Conservation (phyloP, 2,888 invertebrate genomes). For the Ornithoptera alexandrae region DNA sequence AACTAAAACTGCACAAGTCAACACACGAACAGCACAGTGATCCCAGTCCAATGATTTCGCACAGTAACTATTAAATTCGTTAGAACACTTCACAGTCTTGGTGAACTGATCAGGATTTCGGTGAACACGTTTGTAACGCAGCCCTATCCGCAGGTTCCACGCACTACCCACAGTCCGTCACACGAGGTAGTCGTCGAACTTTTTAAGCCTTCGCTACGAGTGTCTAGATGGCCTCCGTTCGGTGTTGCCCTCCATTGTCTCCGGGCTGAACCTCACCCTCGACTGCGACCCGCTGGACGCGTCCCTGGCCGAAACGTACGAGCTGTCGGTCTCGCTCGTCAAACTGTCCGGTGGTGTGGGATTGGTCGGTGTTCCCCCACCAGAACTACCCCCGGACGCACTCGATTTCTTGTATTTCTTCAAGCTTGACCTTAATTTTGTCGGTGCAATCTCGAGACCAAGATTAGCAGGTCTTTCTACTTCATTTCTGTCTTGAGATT, state of each 20-base stretch:
- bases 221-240: slow-evolving; percentile 59
- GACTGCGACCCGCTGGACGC: slow-evolving; percentile 84
- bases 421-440: slow-evolving; percentile 88
- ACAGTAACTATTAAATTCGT: slow-evolving; percentile 4
- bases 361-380: slow-evolving; percentile 88
- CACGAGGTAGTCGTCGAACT: slow-evolving; percentile 76
- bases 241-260: slow-evolving; percentile 78
- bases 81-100: slow-evolving; percentile 4
- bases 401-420: slow-evolving; percentile 84
- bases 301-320: slow-evolving; percentile 92
- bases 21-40: background rate
- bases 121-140: background rate
- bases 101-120: background rate
- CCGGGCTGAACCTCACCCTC: slow-evolving; percentile 89
- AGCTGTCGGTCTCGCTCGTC: slow-evolving; percentile 90
- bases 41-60: background rate
- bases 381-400: slow-evolving; percentile 79
- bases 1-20: background rate
- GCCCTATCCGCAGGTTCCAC: slow-evolving; percentile 20
- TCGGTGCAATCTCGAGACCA: slow-evolving; percentile 83
- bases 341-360: slow-evolving; percentile 92
- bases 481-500: slow-evolving; percentile 56
- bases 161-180: slow-evolving; percentile 44
- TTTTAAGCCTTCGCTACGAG: slow-evolving; percentile 75
- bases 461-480: slow-evolving; percentile 69